A percentile compares a stretch with the other conserved stretches of the same genome.
These are phyloP conservation scores for Lordiphosa andalusiaca DNA, from an alignment of 2,888 invertebrate genomes.

Conservation along the genomic window DNA sequence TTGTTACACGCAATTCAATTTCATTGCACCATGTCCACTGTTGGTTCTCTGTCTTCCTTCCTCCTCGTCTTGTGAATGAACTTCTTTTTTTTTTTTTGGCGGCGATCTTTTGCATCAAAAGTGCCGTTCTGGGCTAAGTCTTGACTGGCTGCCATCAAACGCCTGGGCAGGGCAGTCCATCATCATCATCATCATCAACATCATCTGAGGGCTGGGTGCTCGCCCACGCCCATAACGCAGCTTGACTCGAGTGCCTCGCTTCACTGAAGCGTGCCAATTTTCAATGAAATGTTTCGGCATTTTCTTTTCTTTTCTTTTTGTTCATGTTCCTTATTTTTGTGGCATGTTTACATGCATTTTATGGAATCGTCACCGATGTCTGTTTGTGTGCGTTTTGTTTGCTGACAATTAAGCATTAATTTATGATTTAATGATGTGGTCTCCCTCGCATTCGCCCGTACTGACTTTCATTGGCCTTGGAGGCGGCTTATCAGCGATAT, in stretches of 20 bases:
- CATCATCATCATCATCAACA: conserved; percentile 30
- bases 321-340: conserved; percentile 42
- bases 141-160: conserved; percentile 27
- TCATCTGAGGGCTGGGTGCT: conserved; percentile 11
- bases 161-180: conserved; percentile 52
- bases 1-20: conserved; percentile 61
- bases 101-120: conserved; percentile 44
- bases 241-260: conserved; percentile 40
- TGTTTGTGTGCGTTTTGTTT: conserved; percentile 1
- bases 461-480: conserved; percentile 3
- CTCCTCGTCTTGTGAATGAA: conserved; percentile 54
- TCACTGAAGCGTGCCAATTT: conserved; percentile 69
- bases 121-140: conserved; percentile 50
- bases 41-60: conserved; percentile 20
- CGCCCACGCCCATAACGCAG: conserved; percentile 47
- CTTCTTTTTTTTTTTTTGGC: conserved; percentile 24
- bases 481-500: conserved; percentile 10
- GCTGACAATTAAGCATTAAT: conserved; percentile 24
- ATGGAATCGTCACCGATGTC: conserved; percentile 27
- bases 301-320: conserved; percentile 31
- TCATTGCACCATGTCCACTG: conserved; percentile 56
- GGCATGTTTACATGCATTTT: conserved; percentile 37
- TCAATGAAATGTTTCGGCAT: conserved; percentile 66
- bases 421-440: conserved; percentile 13
- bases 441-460: too few species aligned